Base-by-base conservation (phyloP, 2,888 invertebrate species). In the Drosophila bunnanda region DNA sequence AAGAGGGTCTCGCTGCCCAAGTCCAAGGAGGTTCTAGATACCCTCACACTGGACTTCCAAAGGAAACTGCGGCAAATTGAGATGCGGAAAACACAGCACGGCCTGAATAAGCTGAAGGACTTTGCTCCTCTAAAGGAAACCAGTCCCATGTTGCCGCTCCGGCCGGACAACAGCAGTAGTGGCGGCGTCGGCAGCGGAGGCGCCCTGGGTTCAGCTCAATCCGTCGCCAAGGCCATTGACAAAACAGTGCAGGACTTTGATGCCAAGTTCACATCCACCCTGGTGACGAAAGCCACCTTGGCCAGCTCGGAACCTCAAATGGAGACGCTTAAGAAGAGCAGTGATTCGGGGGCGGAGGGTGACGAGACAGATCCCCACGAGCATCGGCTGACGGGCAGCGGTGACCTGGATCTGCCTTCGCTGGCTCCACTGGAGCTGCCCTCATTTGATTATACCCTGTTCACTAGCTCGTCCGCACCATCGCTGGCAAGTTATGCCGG, bases 351-450 rank as follows among this genome's bases (percentile, higher is more conserved):
- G 13, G 8, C 53, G 17, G 71, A 72, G 28, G 50, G 56, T 20
- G 77, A 67, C 5, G 83, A 75, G 15, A 2, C n/a, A 10, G 71
- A 56, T 10, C 68, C 38, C 17, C 71, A 50, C 2, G 55, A 56
- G 5, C 22, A 44, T 2, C 28, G 46, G 2, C 20, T 73, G 3
- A 76, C 76, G 8, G 55, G 53, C 5, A 71, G 74, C 46, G 75
- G 62, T 0, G 82, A 82, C 22, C 57, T 73, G 7, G 91, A 91
- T 15, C 77, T 91, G 52, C 92, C 91, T 1, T 84, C 84, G 1
- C 57, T 92, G n/a, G 91, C 86, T 0, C 92, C 92, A 0, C 70
- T 92, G 30, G 92, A 92, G 60, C 43, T 92, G 4, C 92, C 92
- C 1, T 75, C 87, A 0, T 92, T 92, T 39, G 92, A 91, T 62